These are phyloP conservation scores for Eretmodus cyanostictus DNA, from an alignment of 2,113 vertebrate species.

Conservation along the genomic window DNA sequence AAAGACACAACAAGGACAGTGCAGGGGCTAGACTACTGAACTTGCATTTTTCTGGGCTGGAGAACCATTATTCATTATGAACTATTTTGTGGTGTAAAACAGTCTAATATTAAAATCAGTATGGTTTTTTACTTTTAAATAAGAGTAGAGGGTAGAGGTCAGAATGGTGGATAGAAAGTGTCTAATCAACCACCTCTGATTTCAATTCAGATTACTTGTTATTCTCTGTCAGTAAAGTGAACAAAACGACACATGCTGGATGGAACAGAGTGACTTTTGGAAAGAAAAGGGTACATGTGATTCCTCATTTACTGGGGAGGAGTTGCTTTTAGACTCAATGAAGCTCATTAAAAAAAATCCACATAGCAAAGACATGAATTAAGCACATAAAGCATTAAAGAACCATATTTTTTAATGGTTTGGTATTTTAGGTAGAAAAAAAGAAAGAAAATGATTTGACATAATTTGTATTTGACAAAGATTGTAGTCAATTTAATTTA, in stretches of 20 bases:
- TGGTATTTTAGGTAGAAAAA: not conserved
- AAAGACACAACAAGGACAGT: not conserved
- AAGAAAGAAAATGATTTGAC: not conserved
- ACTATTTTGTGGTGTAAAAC: not conserved
- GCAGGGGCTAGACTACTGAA: not conserved
- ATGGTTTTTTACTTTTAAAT: not conserved
- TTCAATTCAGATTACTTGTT: not conserved
- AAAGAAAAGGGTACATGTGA: not conserved
- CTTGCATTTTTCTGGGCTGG: not conserved
- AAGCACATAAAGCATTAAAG: not conserved
- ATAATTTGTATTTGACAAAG: not conserved
- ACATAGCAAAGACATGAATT: not conserved
- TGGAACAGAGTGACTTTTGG: not conserved
- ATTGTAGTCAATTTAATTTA: slow-evolving; percentile 19
- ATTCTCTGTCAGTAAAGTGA: not conserved
- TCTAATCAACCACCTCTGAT: not conserved
- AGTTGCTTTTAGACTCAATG: not conserved
- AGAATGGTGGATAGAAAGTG: rapidly evolving
- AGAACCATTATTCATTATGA: not conserved
- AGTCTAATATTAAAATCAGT: not conserved
- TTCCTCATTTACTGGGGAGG: not conserved
- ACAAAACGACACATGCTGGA: rapidly evolving
- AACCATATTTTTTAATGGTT: not conserved
- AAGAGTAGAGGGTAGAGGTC: not conserved
- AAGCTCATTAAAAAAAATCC: not conserved